Conservation (phyloP, 2,888 invertebrate species). For the Nephrocerus scutellatus region DNA sequence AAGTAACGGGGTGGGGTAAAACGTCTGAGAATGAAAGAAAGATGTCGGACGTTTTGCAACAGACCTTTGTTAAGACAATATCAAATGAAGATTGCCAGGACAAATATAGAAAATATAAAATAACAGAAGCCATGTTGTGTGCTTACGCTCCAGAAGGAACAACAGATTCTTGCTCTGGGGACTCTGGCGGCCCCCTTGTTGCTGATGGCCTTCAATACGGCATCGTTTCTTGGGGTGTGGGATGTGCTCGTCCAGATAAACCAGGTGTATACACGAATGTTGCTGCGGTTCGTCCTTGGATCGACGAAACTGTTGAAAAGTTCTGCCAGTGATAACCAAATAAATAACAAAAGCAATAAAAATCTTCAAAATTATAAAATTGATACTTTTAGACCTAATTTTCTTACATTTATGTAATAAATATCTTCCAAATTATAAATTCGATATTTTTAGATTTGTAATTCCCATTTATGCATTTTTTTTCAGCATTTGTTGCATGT, state of each 20-base stretch:
- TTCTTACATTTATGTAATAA: too few relatives aligned
- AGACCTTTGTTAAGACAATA: neutral
- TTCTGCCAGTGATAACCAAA: too few relatives aligned
- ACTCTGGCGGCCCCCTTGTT: slow-evolving; percentile 13
- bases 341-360: too few relatives aligned
- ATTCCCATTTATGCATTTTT: too few relatives aligned
- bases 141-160: slow-evolving; percentile 50
- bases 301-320: too few relatives aligned
- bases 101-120: slow-evolving; percentile 22
- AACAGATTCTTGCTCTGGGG: slow-evolving; percentile 10
- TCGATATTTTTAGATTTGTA: too few relatives aligned
- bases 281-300: slow-evolving; percentile 8
- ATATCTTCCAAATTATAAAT: too few relatives aligned
- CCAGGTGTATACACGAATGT: slow-evolving; percentile 14
- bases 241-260: slow-evolving; percentile 8
- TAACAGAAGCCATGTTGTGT: slow-evolving; percentile 50
- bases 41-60: too few relatives aligned
- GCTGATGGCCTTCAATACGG: slow-evolving; percentile 4
- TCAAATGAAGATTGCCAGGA: slow-evolving; percentile 32
- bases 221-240: slow-evolving; percentile 12
- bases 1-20: slow-evolving; percentile 18
- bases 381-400: too few relatives aligned
- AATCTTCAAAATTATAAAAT: too few relatives aligned
- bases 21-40: slow-evolving; percentile 1
- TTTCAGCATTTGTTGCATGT: too few relatives aligned